Conservation (phyloP, 2,888 invertebrate species). For the Plebejus argus region DNA sequence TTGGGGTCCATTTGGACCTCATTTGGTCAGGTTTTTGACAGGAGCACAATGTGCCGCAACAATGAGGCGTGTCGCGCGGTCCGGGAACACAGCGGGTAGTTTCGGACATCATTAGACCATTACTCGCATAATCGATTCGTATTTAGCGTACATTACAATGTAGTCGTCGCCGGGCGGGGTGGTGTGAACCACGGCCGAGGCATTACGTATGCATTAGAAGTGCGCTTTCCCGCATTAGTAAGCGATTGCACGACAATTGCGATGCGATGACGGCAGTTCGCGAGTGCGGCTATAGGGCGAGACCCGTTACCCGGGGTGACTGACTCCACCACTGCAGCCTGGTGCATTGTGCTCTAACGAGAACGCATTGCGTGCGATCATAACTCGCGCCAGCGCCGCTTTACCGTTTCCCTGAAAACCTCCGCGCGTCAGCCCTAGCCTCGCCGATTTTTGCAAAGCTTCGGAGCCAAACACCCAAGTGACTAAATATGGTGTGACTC, state of each 20-base stretch:
- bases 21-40: conserved; percentile 33
- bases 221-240: conserved; percentile 67
- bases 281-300: conserved; percentile 69
- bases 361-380: conserved; percentile 74
- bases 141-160: conserved; percentile 11
- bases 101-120: conserved; percentile 55
- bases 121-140: conserved; percentile 30
- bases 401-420: conserved; percentile 50
- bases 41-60: conserved; percentile 44
- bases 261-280: conserved; percentile 64
- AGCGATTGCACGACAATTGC: conserved; percentile 68
- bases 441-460: background rate
- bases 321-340: conserved; percentile 76
- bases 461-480: background rate
- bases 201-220: conserved; percentile 57
- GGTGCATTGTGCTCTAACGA: conserved; percentile 81
- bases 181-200: conserved; percentile 51
- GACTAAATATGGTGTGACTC: conserved; percentile 24
- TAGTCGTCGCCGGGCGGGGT: conserved; percentile 40
- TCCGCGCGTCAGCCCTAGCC: conserved; percentile 28
- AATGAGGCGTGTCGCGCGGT: conserved; percentile 50
- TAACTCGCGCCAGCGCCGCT: conserved; percentile 59
- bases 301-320: conserved; percentile 79
- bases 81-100: conserved; percentile 56
- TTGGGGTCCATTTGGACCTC: conserved; percentile 30